Percentiles rank a stretch among this genome's conserved stretches.
Evolutionary conservation across 2,113 vertebrate genomes (phyloP).

Genomic region (Morone chrysops): DNA sequence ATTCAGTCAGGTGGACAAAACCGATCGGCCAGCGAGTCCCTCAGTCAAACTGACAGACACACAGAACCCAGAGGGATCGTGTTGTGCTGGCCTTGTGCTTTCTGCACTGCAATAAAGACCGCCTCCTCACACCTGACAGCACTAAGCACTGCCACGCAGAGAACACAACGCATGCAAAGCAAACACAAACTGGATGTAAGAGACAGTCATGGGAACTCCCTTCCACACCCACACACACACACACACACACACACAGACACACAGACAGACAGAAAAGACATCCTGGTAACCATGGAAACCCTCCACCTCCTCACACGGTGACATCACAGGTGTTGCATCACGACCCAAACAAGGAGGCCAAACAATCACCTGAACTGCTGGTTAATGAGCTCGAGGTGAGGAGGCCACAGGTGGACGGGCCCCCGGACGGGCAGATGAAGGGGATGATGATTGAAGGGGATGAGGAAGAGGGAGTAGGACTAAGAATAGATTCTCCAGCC

Average conservation of each 20-base stretch:
- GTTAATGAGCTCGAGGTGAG: constrained; percentile 34
- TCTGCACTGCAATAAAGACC: constrained; percentile 47
- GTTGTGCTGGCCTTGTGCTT: constrained; percentile 73
- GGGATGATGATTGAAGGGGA: constrained; percentile 39
- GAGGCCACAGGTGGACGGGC: constrained; percentile 45
- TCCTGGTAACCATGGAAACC: constrained; percentile 81
- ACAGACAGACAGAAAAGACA: constrained; percentile 48
- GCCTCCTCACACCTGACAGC: constrained; percentile 63
- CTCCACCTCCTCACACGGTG: constrained; percentile 56
- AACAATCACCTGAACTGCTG: constrained; percentile 35
- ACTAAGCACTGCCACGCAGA: constrained; percentile 1
- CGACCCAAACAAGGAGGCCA: constrained; percentile 39
- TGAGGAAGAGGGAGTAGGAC: constrained; percentile 32
- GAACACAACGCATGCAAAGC: constrained; percentile 9
- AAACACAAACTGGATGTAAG: constrained; percentile 40
- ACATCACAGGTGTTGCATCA: constrained; percentile 75
- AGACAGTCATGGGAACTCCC: constrained; percentile 66
- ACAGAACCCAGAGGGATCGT: constrained; percentile 52
- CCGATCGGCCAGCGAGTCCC: constrained; percentile 4
- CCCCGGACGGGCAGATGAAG: constrained; percentile 1
- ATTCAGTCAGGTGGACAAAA: constrained; percentile 18
- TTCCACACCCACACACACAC: constrained; percentile 41
- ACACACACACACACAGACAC: constrained; percentile 25
- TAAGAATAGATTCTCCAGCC: constrained; percentile 66
- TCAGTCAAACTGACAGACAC: constrained; percentile 45